Evolutionary conservation across 2,113 vertebrate genomes (phyloP).

Genomic region (Asarcornis scutulata): DNA sequence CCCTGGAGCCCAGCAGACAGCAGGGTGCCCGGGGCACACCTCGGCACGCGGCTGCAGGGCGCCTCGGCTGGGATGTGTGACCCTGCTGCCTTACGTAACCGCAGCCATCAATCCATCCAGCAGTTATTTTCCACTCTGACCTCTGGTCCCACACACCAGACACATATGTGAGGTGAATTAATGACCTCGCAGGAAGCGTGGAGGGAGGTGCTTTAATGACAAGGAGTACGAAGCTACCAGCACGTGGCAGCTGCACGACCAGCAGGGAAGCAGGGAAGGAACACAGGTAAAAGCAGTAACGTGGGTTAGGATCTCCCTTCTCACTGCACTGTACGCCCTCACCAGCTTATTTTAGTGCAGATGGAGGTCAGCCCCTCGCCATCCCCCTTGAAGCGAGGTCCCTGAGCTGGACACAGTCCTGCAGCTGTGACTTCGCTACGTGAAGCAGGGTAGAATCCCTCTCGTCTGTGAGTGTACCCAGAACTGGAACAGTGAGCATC

Average conservation of each 20-base stretch:
- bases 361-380: not conserved
- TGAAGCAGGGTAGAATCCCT: not conserved
- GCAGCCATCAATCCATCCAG: not conserved
- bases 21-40: not conserved
- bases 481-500: accelerated
- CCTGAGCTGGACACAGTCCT: not conserved
- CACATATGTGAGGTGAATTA: accelerated
- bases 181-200: accelerated
- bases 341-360: not conserved
- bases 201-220: not conserved
- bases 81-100: not conserved
- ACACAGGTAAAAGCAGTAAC: not conserved
- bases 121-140: not conserved
- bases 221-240: not conserved
- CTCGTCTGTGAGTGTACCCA: not conserved
- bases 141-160: not conserved
- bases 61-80: accelerated
- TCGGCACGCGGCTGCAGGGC: accelerated
- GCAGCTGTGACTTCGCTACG: accelerated
- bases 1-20: not conserved
- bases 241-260: not conserved
- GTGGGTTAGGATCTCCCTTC: not conserved
- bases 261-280: not conserved
- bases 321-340: not conserved
- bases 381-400: not conserved